Conservation (phyloP, 2,888 invertebrate genomes). For the Leptopilina drosophilae region DNA sequence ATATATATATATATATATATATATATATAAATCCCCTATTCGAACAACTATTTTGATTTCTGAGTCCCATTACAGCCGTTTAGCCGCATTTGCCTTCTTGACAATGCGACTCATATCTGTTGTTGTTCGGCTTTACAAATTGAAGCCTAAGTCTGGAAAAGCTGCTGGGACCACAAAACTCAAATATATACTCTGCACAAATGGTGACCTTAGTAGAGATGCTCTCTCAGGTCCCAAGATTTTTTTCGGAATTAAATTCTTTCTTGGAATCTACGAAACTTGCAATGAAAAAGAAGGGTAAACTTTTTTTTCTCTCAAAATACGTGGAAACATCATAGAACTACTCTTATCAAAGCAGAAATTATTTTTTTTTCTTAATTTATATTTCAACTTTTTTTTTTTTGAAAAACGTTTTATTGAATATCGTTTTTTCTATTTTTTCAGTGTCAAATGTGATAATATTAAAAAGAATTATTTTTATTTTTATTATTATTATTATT, state of each 20-base stretch:
- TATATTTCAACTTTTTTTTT: too few species aligned
- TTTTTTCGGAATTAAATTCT: neutral
- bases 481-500: too few species aligned
- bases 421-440: too few species aligned
- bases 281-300: neutral
- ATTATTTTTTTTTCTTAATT: too few species aligned
- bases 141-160: conserved; percentile 44
- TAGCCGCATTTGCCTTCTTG: conserved; percentile 75
- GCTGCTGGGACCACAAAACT: conserved; percentile 30
- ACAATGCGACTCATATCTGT: conserved; percentile 75
- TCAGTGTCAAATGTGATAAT: too few species aligned
- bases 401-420: too few species aligned
- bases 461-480: too few species aligned
- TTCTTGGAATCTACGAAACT: neutral
- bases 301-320: too few species aligned
- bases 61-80: conserved; percentile 73
- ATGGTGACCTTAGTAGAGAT: conserved; percentile 9
- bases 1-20: neutral
- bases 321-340: too few species aligned
- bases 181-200: conserved; percentile 10
- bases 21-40: conserved; percentile 44
- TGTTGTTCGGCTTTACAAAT: conserved; percentile 55
- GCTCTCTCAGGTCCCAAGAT: neutral
- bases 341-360: too few species aligned
- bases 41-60: conserved; percentile 73